These are phyloP conservation scores for Dolichoris vasculosae DNA, from an alignment of 1,140 invertebrate genomes.

Conservation along the genomic window DNA sequence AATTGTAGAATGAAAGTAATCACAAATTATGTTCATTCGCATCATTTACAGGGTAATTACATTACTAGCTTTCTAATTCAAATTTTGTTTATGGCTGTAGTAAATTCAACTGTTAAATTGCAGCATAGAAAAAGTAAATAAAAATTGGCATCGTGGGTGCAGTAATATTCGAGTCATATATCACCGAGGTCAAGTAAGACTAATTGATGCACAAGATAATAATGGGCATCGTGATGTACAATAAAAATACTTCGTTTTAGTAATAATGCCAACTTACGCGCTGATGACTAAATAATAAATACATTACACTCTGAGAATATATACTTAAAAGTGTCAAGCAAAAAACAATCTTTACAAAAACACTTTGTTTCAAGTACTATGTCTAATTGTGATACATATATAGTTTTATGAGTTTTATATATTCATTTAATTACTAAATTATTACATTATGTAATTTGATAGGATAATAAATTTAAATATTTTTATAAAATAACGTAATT, in stretches of 20 bases:
- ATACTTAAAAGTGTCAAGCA: background rate
- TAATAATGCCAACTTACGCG: constrained; percentile 27
- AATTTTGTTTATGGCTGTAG: constrained; percentile 22
- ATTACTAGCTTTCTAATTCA: constrained; percentile 37
- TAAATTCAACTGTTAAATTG: constrained; percentile 24
- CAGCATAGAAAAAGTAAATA: background rate
- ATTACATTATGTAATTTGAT: too few relatives aligned
- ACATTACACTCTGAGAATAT: background rate
- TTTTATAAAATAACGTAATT: too few relatives aligned
- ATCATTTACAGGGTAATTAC: constrained; percentile 1
- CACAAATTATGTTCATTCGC: background rate
- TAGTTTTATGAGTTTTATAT: background rate
- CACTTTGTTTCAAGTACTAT: background rate
- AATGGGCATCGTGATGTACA: constrained; percentile 21
- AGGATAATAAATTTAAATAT: too few relatives aligned
- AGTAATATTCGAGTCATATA: constrained; percentile 61
- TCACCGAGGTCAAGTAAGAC: constrained; percentile 67
- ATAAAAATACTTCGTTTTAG: constrained; percentile 36
- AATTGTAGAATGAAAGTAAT: constrained; percentile 3
- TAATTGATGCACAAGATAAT: constrained; percentile 66
- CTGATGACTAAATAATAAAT: background rate
- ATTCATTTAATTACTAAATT: too few relatives aligned
- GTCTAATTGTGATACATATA: background rate
- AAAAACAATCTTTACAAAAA: background rate
- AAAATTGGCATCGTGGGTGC: constrained; percentile 25